A percentile compares a stretch with the other conserved stretches of the same genome.
Conservation (phyloP, 2,797 vertebrate genomes). For the Danionella dracula region DNA sequence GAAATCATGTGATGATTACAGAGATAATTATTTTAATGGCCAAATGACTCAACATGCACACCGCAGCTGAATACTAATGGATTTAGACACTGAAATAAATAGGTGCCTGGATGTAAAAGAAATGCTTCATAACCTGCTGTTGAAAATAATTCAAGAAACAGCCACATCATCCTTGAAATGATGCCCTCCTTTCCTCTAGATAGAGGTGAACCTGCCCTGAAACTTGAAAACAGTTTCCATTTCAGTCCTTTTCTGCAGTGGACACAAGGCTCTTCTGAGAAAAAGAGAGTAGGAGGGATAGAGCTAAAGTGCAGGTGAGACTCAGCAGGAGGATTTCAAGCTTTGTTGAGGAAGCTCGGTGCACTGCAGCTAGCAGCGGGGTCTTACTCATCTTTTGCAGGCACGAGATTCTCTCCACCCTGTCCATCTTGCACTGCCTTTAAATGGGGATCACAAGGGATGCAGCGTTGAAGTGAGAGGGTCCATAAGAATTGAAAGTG, state of each 20-base stretch:
- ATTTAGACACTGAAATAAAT: constrained; percentile 1
- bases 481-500: neutral
- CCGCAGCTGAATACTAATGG: constrained; percentile 1
- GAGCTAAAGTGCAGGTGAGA: neutral
- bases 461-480: neutral
- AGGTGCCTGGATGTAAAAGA: neutral
- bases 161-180: constrained; percentile 6
- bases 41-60: constrained; percentile 16
- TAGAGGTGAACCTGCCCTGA: constrained; percentile 4
- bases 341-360: constrained; percentile 19
- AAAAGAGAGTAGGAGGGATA: neutral
- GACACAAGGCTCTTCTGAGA: neutral
- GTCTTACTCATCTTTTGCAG: constrained; percentile 2
- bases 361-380: neutral
- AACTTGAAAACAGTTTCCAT: neutral
- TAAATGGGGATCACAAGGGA: neutral
- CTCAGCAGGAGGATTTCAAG: constrained; percentile 11
- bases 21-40: constrained; percentile 34
- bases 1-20: constrained; percentile 27
- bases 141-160: neutral
- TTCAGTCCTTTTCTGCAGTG: neutral
- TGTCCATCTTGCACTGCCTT: neutral
- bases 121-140: neutral
- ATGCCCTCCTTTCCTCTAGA: neutral
- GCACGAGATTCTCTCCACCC: neutral